Evolutionary conservation across 1,140 invertebrate genomes (phyloP).

Genomic region (Acromyrmex heyeri): DNA sequence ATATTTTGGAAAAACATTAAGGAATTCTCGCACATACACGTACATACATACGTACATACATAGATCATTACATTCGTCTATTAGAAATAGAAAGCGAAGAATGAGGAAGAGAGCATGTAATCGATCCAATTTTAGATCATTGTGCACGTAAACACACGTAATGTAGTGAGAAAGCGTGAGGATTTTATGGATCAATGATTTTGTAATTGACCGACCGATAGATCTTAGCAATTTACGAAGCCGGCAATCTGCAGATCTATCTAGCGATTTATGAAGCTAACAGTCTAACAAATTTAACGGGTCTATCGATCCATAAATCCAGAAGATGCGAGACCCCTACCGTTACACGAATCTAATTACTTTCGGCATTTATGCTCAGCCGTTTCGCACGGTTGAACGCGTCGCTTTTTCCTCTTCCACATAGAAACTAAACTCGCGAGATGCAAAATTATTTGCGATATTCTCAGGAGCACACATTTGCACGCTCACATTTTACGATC

Average conservation of each 20-base stretch:
- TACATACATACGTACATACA: no score
- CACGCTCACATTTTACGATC: not conserved
- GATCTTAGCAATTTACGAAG: conserved; percentile 53
- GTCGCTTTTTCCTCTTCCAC: not conserved
- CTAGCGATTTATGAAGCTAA: conserved; percentile 56
- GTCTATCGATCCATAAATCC: conserved; percentile 60
- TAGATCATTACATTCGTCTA: not conserved
- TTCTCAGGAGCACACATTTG: conserved; percentile 4
- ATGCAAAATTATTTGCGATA: conserved; percentile 1
- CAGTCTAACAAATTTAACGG: conserved; percentile 62
- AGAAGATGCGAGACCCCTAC: conserved; percentile 37
- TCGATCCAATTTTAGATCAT: conserved; percentile 37
- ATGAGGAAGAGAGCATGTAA: conserved; percentile 26
- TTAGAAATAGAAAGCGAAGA: conserved; percentile 45
- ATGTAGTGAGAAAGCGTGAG: conserved; percentile 31
- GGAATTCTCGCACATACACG: not conserved
- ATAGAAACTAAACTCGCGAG: not conserved
- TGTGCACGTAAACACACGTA: conserved; percentile 47
- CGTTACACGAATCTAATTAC: conserved; percentile 54
- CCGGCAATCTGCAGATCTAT: conserved; percentile 39
- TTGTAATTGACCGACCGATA: conserved; percentile 48
- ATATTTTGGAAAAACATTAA: not conserved
- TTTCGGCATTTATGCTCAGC: conserved; percentile 39
- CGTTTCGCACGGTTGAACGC: conserved; percentile 45
- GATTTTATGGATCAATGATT: conserved; percentile 43